Evolutionary conservation across 2,113 vertebrate genomes (phyloP).

Genomic region (Fulmarus glacialis): DNA sequence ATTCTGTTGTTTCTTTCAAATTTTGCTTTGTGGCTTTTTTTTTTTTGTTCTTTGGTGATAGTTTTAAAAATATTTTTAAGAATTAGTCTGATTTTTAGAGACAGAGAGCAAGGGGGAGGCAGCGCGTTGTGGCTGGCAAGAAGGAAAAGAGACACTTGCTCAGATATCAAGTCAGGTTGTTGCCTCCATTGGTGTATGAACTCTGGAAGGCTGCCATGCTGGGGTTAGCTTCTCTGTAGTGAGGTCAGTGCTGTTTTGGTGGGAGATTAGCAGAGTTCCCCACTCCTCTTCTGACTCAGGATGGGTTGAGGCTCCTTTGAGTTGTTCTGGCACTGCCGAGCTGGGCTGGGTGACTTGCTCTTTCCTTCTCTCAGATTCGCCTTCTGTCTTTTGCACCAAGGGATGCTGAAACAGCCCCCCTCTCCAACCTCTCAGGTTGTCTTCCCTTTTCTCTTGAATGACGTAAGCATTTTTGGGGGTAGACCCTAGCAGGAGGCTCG

Average conservation of each 20-base stretch:
- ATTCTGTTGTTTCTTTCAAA: not conserved
- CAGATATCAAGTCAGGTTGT: not conserved
- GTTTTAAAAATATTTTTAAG: not conserved
- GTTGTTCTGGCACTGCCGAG: not conserved
- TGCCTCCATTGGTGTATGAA: not conserved
- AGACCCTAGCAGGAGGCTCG: not conserved
- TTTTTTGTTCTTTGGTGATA: not conserved
- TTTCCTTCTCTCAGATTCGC: not conserved
- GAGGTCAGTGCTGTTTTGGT: not conserved
- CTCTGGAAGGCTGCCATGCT: not conserved
- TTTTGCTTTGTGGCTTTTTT: not conserved
- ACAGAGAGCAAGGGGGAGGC: not conserved
- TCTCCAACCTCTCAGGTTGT: not conserved
- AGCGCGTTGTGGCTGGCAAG: not conserved
- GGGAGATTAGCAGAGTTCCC: not conserved
- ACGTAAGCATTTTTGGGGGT: not conserved
- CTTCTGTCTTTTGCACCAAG: not conserved
- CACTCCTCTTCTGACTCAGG: accelerated
- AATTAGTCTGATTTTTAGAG: not conserved
- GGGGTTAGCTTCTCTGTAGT: not conserved
- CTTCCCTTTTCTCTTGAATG: not conserved
- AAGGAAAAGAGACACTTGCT: not conserved
- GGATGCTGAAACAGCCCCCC: not conserved
- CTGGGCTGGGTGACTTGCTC: accelerated
- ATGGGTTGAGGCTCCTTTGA: not conserved